These are phyloP conservation scores for Tenebrio molitor DNA, from an alignment of 1,140 invertebrate genomes.

Conservation along the genomic window DNA sequence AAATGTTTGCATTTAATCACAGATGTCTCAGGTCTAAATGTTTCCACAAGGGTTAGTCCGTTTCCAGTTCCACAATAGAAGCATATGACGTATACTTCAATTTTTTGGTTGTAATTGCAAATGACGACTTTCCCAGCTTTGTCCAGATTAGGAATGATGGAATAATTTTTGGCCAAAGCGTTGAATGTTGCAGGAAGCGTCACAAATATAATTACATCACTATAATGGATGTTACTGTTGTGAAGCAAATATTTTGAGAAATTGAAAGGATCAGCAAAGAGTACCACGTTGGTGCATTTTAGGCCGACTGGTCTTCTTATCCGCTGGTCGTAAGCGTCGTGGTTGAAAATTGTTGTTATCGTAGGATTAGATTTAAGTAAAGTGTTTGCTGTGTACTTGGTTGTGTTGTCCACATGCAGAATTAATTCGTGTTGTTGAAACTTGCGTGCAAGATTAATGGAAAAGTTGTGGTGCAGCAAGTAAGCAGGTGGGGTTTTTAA, in stretches of 20 bases:
- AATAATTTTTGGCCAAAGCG: not conserved
- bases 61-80: not conserved
- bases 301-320: not conserved
- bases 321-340: not conserved
- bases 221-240: not conserved
- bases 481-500: too few relatives aligned
- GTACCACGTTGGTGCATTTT: not conserved
- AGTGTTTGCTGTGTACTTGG: not conserved
- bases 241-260: not conserved
- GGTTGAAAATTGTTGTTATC: not conserved
- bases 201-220: not conserved
- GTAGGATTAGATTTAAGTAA: not conserved
- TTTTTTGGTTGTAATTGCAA: not conserved
- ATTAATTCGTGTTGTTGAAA: not conserved
- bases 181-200: not conserved
- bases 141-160: not conserved
- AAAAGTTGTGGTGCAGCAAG: too few relatives aligned
- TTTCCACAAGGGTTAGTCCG: not conserved
- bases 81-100: not conserved
- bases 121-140: not conserved
- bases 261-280: not conserved
- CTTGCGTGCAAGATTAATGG: not conserved
- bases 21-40: not conserved
- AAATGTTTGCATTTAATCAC: not conserved
- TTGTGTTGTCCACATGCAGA: not conserved